Evolutionary conservation across 2,113 vertebrate genomes (phyloP).

Genomic region (Dicerorhinus sumatrensis): DNA sequence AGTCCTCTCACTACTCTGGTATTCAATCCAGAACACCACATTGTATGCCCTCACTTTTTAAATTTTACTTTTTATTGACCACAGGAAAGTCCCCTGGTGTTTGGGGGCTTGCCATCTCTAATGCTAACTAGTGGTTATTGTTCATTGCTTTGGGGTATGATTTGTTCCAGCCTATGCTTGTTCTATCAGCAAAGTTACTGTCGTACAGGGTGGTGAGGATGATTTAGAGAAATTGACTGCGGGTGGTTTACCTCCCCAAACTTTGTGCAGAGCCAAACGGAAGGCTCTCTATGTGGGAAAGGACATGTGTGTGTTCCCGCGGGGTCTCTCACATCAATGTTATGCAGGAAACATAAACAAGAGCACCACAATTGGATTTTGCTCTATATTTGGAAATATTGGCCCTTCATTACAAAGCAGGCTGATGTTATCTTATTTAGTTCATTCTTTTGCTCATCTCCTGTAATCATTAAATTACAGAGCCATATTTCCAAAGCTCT

Average conservation of each 20-base stretch:
- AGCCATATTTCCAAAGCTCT: constrained; percentile 72
- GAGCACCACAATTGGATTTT: constrained; percentile 76
- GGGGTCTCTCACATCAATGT: constrained; percentile 8
- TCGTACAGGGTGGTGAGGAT: neutral
- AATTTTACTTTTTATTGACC: neutral
- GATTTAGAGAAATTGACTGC: neutral
- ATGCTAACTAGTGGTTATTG: neutral
- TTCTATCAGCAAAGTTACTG: neutral
- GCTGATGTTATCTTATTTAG: constrained; percentile 66
- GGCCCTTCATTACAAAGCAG: constrained; percentile 67
- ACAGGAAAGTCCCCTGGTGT: neutral
- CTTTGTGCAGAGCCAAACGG: neutral
- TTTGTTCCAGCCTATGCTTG: neutral
- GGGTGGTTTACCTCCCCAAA: neutral
- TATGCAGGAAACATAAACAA: constrained; percentile 64
- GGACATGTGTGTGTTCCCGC: neutral
- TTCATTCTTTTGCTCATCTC: constrained; percentile 77
- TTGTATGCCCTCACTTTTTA: neutral
- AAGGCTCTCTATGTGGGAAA: neutral
- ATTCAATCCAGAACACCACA: neutral
- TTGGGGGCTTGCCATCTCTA: neutral
- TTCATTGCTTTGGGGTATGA: neutral
- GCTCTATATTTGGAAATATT: constrained; percentile 78
- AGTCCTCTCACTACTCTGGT: neutral
- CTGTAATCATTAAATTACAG: constrained; percentile 82